Evolutionary conservation across 2,113 vertebrate genomes (phyloP).

Genomic region (Hoplias malabaricus): DNA sequence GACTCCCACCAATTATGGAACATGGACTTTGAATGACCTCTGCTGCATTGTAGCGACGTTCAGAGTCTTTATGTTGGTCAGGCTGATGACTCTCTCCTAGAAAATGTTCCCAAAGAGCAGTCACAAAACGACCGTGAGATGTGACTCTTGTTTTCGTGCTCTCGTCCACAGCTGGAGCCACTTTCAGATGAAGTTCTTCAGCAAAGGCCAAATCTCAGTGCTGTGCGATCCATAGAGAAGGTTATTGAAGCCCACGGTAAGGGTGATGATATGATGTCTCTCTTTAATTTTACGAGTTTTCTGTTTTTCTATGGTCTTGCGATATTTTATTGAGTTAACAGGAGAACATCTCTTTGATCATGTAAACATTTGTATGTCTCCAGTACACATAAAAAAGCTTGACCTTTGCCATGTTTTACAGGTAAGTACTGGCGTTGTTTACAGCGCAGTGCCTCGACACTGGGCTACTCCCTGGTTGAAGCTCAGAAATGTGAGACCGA

Average conservation of each 20-base stretch:
- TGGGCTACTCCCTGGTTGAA: conserved; percentile 86
- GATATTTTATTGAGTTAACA: no score
- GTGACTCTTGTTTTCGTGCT: neutral
- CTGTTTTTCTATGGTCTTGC: neutral
- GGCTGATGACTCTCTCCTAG: neutral
- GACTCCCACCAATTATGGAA: neutral
- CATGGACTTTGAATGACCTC: neutral
- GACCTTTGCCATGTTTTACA: conserved; percentile 52
- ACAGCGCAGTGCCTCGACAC: conserved; percentile 78
- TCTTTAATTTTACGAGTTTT: neutral
- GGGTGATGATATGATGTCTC: conserved; percentile 54
- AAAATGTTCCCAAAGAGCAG: neutral
- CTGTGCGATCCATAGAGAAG: conserved; percentile 91
- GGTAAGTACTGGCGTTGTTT: conserved; percentile 95
- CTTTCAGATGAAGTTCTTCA: conserved; percentile 87
- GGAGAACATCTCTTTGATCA: neutral
- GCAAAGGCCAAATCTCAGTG: conserved; percentile 87
- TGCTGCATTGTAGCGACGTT: neutral
- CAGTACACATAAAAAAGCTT: neutral
- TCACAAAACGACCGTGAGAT: neutral
- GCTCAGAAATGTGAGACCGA: conserved; percentile 87
- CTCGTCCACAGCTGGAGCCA: conserved; percentile 72
- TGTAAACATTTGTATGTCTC: neutral
- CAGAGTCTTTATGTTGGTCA: neutral
- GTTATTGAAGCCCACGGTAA: conserved; percentile 91